These are phyloP conservation scores for Drosophila aldrichi DNA, from an alignment of 2,888 invertebrate species.

Conservation along the genomic window DNA sequence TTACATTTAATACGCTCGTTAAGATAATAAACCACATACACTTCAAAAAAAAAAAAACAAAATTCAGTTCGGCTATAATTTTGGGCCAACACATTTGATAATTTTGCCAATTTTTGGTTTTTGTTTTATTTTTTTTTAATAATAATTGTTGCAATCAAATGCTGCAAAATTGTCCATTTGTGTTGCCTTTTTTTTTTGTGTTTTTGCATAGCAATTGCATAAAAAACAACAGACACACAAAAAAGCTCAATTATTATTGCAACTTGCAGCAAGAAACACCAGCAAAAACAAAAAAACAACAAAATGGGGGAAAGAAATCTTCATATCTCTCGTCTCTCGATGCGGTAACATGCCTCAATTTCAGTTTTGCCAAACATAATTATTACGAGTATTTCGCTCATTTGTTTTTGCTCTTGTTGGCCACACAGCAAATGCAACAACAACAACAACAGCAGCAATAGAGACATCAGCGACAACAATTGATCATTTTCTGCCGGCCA, in stretches of 20 bases:
- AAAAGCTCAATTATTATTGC: constrained; percentile 74
- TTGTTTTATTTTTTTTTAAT: constrained; percentile 28
- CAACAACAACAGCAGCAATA: constrained; percentile 8
- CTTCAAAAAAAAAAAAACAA: not conserved
- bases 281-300: not conserved
- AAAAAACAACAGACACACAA: constrained; percentile 49
- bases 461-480: constrained; percentile 42
- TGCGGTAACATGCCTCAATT: constrained; percentile 77
- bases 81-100: constrained; percentile 45
- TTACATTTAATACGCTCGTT: constrained; percentile 52
- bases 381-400: constrained; percentile 61
- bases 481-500: constrained; percentile 60
- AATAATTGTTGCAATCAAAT: constrained; percentile 78
- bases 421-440: constrained; percentile 4
- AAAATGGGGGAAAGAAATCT: constrained; percentile 39
- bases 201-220: constrained; percentile 73
- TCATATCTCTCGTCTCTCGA: constrained; percentile 55
- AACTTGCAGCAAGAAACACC: constrained; percentile 50
- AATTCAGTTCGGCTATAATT: constrained; percentile 17
- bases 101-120: constrained; percentile 31
- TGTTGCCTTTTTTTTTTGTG: constrained; percentile 65
- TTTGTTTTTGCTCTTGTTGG: constrained; percentile 32
- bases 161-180: constrained; percentile 65
- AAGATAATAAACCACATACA: constrained; percentile 33
- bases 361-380: constrained; percentile 70